phyloP scores from a whole-genome alignment of 2,888 invertebrate genomes.

The Odontomyia ornata region DNA sequence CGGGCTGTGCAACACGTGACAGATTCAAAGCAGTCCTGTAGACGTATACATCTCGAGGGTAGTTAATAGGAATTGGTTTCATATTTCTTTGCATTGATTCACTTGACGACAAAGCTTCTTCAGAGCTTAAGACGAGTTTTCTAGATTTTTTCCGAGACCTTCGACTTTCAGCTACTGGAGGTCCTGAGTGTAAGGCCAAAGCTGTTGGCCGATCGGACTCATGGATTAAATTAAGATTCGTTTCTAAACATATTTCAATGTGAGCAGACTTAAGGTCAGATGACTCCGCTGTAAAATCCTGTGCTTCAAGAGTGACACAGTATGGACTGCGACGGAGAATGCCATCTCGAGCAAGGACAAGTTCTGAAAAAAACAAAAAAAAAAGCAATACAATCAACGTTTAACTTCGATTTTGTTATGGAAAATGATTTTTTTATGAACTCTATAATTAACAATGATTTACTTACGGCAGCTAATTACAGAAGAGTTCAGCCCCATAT shows the following conservation, averaged over 20 bases:
- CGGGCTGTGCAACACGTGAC: conserved; percentile 65
- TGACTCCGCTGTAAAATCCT: conserved; percentile 65
- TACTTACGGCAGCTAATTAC: conserved; percentile 63
- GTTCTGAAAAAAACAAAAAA: conserved; percentile 54
- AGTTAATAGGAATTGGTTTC: conserved; percentile 54
- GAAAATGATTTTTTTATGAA: not conserved
- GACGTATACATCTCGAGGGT: conserved; percentile 59
- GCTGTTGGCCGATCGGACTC: conserved; percentile 59
- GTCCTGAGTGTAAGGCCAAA: conserved; percentile 54
- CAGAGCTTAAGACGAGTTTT: conserved; percentile 52
- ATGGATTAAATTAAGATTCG: conserved; percentile 58
- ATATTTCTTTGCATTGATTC: conserved; percentile 50
- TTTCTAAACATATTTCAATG: conserved; percentile 60
- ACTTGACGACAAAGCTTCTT: conserved; percentile 53
- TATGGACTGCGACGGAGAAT: conserved; percentile 63
- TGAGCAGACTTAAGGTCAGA: conserved; percentile 53
- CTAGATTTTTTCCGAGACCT: conserved; percentile 40
- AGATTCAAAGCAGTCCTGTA: conserved; percentile 64
- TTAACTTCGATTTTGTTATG: not conserved
- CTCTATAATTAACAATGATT: not conserved
- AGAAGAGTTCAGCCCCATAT: conserved; percentile 59
- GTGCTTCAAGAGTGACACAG: conserved; percentile 66
- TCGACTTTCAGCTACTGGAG: conserved; percentile 10
- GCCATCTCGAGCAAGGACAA: conserved; percentile 59
- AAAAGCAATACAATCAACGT: not conserved